Evolutionary conservation across 1,140 invertebrate genomes (phyloP).

Genomic region (Zaprionus kolodkinae): DNA sequence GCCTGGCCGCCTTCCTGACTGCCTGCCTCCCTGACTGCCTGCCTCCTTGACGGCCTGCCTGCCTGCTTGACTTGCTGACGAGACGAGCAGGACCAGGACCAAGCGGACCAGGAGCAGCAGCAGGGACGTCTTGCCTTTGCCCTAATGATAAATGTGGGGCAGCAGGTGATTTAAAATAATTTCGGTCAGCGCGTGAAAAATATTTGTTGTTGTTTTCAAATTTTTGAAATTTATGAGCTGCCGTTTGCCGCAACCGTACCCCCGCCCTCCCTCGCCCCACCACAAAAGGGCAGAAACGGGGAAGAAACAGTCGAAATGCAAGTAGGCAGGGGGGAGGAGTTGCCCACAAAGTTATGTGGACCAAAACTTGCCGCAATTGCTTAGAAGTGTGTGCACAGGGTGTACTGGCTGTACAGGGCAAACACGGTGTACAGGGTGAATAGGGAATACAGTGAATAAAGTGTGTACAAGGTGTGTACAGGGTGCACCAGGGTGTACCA

Average conservation of each 20-base stretch:
- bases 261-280: background rate
- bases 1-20: constrained; percentile 7
- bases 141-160: constrained; percentile 80
- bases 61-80: constrained; percentile 30
- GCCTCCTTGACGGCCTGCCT: constrained; percentile 18
- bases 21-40: constrained; percentile 12
- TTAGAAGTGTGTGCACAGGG: constrained; percentile 36
- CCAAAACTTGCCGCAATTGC: constrained; percentile 62
- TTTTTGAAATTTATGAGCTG: constrained; percentile 75
- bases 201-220: constrained; percentile 76
- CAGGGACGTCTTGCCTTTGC: background rate
- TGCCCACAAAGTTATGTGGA: constrained; percentile 38
- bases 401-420: too few species aligned
- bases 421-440: too few species aligned
- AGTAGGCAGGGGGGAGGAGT: background rate
- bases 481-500: too few species aligned
- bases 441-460: too few species aligned
- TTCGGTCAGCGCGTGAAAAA: constrained; percentile 74
- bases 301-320: constrained; percentile 10
- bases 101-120: background rate
- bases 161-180: constrained; percentile 83
- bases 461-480: too few species aligned
- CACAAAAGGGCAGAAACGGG: background rate
- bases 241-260: constrained; percentile 43
- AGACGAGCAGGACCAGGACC: background rate